These are phyloP conservation scores for Drosophila lacteicornis DNA, from an alignment of 1,140 invertebrate genomes.

Conservation along the genomic window DNA sequence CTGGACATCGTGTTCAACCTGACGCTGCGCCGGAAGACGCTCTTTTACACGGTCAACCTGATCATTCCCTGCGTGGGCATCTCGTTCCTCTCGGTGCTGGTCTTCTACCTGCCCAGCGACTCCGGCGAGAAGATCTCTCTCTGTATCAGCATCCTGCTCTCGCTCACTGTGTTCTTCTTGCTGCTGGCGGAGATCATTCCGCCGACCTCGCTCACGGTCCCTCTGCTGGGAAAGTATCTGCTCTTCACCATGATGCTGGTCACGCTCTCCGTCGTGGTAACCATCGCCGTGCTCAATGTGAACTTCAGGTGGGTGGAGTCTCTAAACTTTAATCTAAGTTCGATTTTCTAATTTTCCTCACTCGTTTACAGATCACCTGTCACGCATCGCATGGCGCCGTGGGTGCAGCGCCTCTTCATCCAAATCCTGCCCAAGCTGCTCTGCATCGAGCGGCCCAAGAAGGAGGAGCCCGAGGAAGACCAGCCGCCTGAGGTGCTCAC, in stretches of 20 bases:
- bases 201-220: constrained; percentile 99
- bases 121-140: constrained; percentile 99
- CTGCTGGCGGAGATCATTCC: constrained; percentile 99
- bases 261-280: constrained; percentile 98
- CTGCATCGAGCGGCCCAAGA: constrained; percentile 93
- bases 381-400: constrained; percentile 96
- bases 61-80: constrained; percentile 98
- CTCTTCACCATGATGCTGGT: constrained; percentile 99
- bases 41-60: constrained; percentile 98
- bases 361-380: constrained; percentile 90
- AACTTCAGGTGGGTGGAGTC: constrained; percentile 91
- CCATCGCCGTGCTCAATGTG: constrained; percentile 98
- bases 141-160: constrained; percentile 99
- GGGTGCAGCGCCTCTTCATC: constrained; percentile 95
- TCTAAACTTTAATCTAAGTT: rapidly evolving
- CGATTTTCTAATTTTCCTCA: background rate
- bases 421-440: constrained; percentile 94
- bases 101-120: constrained; percentile 99
- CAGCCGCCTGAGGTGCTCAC: constrained; percentile 89
- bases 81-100: constrained; percentile 98
- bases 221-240: constrained; percentile 98
- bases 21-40: constrained; percentile 96
- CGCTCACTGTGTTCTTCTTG: constrained; percentile 99
- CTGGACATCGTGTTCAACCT: constrained; percentile 99
- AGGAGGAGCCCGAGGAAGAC: constrained; percentile 89